phyloP scores from a whole-genome alignment of 2,888 invertebrate species.

The Lacanobia oleracea region DNA sequence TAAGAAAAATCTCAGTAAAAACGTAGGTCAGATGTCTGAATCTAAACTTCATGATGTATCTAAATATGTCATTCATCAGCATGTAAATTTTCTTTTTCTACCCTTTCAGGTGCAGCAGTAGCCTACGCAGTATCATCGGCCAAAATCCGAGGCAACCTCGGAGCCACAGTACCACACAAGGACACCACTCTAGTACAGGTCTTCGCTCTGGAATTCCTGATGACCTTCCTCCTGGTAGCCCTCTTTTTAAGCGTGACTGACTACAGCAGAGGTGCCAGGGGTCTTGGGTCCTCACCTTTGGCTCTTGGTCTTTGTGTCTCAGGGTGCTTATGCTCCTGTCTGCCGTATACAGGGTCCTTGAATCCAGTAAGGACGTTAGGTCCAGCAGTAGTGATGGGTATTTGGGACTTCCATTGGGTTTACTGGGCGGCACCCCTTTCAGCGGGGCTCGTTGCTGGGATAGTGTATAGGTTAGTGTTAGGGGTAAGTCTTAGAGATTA shows the following conservation, averaged over 20 bases:
- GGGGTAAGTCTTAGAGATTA: background rate
- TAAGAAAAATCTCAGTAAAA: too few species aligned
- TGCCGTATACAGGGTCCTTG: constrained; percentile 65
- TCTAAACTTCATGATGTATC: too few species aligned
- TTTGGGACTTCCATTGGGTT: constrained; percentile 65
- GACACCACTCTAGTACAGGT: constrained; percentile 44
- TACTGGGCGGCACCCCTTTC: constrained; percentile 67
- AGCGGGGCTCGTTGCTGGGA: constrained; percentile 66
- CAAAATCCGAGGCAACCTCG: constrained; percentile 50
- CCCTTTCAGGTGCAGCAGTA: constrained; percentile 64
- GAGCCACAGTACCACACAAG: constrained; percentile 56
- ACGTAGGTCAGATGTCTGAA: too few species aligned
- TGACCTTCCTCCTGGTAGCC: constrained; percentile 68
- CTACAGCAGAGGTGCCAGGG: constrained; percentile 60
- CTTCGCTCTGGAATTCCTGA: constrained; percentile 66
- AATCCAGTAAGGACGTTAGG: constrained; percentile 68
- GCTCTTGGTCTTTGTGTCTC: constrained; percentile 68
- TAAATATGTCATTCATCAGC: too few species aligned
- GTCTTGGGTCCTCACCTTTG: constrained; percentile 68
- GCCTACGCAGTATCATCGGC: constrained; percentile 61
- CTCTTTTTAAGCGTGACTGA: constrained; percentile 66
- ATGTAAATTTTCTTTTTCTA: background rate
- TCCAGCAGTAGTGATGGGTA: constrained; percentile 66
- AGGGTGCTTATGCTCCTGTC: constrained; percentile 65
- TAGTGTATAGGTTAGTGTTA: constrained; percentile 66